phyloP scores from a whole-genome alignment of 2,888 invertebrate genomes.

The Caenorhabditis zanzibari region DNA sequence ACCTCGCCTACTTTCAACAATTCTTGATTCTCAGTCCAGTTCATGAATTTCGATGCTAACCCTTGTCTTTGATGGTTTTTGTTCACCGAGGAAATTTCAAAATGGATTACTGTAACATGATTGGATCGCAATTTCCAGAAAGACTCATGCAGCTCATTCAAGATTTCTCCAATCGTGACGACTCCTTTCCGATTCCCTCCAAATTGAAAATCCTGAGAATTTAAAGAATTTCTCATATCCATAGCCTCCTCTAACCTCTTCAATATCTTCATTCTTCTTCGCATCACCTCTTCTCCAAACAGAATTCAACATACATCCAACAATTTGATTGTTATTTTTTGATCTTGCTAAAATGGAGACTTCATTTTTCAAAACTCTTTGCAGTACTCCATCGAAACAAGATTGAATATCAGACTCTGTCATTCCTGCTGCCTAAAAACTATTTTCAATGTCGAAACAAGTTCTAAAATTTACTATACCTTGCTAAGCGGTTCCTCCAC shows the following conservation, averaged over 20 bases:
- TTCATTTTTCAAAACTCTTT: slow-evolving; percentile 39
- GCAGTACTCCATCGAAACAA: slow-evolving; percentile 34
- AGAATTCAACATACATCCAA: slow-evolving; percentile 55
- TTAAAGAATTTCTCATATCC: background rate
- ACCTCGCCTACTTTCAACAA: slow-evolving; percentile 15
- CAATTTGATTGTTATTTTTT: slow-evolving; percentile 24
- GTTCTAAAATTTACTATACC: background rate
- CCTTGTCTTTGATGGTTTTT: slow-evolving; percentile 51
- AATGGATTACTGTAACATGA: slow-evolving; percentile 34
- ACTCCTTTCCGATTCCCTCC: slow-evolving; percentile 40
- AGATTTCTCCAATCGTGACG: slow-evolving; percentile 41
- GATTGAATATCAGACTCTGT: slow-evolving; percentile 32
- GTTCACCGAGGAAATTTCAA: slow-evolving; percentile 39
- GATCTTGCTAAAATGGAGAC: slow-evolving; percentile 45
- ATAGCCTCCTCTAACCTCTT: background rate
- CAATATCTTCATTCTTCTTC: slow-evolving; percentile 29
- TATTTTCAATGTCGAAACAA: background rate
- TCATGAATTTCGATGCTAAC: slow-evolving; percentile 43
- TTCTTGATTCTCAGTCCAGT: slow-evolving; percentile 36
- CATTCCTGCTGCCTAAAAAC: slow-evolving; percentile 45
- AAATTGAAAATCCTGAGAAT: slow-evolving; percentile 37
- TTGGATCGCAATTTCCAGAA: slow-evolving; percentile 40
- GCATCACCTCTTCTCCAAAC: slow-evolving; percentile 45
- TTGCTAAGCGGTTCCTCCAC: slow-evolving; percentile 51
- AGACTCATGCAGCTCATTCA: slow-evolving; percentile 46